Evolutionary conservation across 1,140 invertebrate genomes (phyloP).

Genomic region (Drosophila simulans): DNA sequence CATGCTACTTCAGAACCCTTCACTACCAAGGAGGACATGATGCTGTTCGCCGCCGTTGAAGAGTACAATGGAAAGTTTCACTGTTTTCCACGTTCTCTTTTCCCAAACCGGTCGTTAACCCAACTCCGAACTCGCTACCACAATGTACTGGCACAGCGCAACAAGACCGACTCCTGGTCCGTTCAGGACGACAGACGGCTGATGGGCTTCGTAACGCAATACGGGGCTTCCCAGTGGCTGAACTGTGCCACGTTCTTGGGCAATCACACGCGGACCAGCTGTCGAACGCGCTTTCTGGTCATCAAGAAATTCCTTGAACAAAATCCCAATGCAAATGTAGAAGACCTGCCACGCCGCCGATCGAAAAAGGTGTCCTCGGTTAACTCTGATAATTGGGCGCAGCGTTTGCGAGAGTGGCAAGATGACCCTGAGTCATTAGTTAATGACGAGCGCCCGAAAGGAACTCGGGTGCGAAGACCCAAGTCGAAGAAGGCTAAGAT

Average conservation of each 20-base stretch:
- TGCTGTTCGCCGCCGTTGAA: constrained; percentile 86
- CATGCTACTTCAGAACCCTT: constrained; percentile 73
- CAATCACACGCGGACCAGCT: constrained; percentile 85
- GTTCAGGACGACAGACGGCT: constrained; percentile 84
- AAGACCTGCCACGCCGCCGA: constrained; percentile 71
- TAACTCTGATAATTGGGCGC: constrained; percentile 69
- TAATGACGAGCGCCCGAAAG: neutral
- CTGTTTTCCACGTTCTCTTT: constrained; percentile 85
- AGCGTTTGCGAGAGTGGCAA: constrained; percentile 59
- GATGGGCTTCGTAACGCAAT: constrained; percentile 75
- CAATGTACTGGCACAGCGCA: constrained; percentile 80
- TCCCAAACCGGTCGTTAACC: constrained; percentile 85
- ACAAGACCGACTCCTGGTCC: constrained; percentile 84
- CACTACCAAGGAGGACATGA: constrained; percentile 87
- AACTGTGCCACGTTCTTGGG: constrained; percentile 83
- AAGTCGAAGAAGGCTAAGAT: neutral
- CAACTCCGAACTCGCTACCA: constrained; percentile 86
- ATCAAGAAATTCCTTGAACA: constrained; percentile 81
- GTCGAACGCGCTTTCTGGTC: constrained; percentile 85
- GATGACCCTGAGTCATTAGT: constrained; percentile 42
- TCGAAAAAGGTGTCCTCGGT: constrained; percentile 26
- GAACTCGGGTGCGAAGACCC: neutral
- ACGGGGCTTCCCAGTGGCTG: constrained; percentile 84
- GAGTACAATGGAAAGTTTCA: constrained; percentile 87
- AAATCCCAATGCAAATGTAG: constrained; percentile 70